These are phyloP conservation scores for Poecilia gillii DNA, from an alignment of 2,797 vertebrate genomes.

Conservation along the genomic window DNA sequence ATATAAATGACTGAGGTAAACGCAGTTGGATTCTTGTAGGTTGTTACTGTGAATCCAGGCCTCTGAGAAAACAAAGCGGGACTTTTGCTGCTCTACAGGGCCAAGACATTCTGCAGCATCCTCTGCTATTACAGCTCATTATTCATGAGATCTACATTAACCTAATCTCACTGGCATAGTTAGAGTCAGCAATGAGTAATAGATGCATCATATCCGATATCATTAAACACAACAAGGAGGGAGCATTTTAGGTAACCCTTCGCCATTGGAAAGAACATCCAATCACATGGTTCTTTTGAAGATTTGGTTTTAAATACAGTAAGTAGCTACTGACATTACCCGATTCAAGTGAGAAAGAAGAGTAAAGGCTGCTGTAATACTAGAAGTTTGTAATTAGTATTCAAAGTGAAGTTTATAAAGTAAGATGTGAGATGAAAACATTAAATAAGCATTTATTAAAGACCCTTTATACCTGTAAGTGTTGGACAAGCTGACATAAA, in stretches of 20 bases:
- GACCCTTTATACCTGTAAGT: not conserved
- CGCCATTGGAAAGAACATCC: not conserved
- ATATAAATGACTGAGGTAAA: not conserved
- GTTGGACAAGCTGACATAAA: not conserved
- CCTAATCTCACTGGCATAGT: not conserved
- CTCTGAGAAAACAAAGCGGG: not conserved
- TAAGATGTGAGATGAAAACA: not conserved
- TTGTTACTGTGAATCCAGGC: not conserved
- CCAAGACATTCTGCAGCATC: not conserved
- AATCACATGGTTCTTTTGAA: not conserved
- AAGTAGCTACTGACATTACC: not conserved
- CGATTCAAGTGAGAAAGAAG: not conserved
- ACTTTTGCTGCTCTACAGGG: not conserved
- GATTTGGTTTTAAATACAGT: not conserved
- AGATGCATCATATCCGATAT: not conserved
- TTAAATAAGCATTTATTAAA: not conserved
- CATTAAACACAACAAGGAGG: not conserved
- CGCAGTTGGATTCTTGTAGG: not conserved
- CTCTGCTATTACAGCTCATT: not conserved
- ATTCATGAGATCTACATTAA: conserved; percentile 3
- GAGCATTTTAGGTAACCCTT: not conserved
- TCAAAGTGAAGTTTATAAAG: not conserved
- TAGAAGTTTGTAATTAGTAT: not conserved
- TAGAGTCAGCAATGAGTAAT: conserved; percentile 1
- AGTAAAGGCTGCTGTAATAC: not conserved